phyloP scores from a whole-genome alignment of 2,113 vertebrate species.

The Azemiops feae region DNA sequence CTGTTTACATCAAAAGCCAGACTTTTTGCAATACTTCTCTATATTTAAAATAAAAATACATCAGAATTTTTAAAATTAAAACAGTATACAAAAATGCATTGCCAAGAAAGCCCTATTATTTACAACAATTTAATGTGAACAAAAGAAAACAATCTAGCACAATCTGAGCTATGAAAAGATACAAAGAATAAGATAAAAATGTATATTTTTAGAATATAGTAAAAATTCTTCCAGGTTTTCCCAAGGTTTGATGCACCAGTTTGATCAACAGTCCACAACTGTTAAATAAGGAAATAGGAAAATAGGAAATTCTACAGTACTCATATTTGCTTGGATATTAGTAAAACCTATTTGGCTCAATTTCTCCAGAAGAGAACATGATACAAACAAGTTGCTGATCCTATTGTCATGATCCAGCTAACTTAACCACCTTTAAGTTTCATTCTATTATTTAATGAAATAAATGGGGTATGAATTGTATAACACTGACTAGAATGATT shows the following conservation, averaged over 20 bases:
- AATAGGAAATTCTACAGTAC: not conserved
- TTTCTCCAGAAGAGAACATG: not conserved
- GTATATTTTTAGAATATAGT: not conserved
- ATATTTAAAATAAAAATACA: not conserved
- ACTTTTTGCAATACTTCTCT: not conserved
- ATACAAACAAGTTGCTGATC: not conserved
- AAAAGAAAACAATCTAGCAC: not conserved
- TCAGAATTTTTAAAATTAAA: not conserved
- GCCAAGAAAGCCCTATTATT: too few species aligned
- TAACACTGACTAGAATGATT: not conserved
- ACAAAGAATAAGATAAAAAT: too few species aligned
- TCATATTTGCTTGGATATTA: not conserved
- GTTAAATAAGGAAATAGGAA: not conserved
- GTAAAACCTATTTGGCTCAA: not conserved
- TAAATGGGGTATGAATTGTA: not conserved
- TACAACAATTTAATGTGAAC: not conserved
- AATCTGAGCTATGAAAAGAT: not conserved
- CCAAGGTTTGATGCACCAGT: not conserved
- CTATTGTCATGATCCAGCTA: not conserved
- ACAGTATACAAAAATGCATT: not conserved
- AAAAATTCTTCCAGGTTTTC: not conserved
- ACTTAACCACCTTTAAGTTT: not conserved
- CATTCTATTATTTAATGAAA: not conserved
- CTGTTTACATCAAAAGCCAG: not conserved
- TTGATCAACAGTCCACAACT: not conserved